Percentiles rank a stretch among this genome's conserved stretches.
Evolutionary conservation across 2,888 invertebrate genomes (phyloP).

Genomic region (Cephus sareptanus): DNA sequence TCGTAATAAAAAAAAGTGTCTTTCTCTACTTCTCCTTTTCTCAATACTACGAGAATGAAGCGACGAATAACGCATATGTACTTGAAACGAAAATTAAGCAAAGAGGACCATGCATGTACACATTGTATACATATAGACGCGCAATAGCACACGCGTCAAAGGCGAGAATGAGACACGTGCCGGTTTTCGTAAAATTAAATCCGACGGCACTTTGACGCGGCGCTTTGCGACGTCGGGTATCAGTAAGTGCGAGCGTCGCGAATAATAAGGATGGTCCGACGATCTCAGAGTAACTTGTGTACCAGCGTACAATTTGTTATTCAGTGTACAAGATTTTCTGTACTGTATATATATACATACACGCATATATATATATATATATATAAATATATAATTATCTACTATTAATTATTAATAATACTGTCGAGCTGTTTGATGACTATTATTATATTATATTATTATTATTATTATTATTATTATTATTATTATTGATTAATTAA

Average conservation of each 20-base stretch:
- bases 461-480: constrained; percentile 20
- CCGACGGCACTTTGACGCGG: neutral
- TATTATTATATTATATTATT: constrained; percentile 20
- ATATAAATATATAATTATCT: constrained; percentile 5
- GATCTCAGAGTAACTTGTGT: constrained; percentile 47
- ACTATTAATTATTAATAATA: constrained; percentile 42
- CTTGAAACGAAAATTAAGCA: neutral
- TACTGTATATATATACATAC: constrained; percentile 43
- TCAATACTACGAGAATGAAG: neutral
- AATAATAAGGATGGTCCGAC: constrained; percentile 31
- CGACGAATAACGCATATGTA: neutral
- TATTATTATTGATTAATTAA: constrained; percentile 33
- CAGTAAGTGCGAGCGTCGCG: neutral
- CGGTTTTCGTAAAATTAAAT: neutral
- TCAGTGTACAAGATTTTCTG: constrained; percentile 49
- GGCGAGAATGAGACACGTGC: neutral
- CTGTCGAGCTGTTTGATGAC: constrained; percentile 27
- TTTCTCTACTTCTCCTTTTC: neutral
- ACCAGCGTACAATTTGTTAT: constrained; percentile 57
- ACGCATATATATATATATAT: neutral
- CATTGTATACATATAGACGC: neutral
- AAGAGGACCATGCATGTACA: neutral
- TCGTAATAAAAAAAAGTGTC: neutral
- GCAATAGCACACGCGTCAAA: neutral
- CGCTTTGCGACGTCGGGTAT: neutral